Percentiles rank a stretch among this genome's conserved stretches.
Conservation (phyloP, 2,797 vertebrate species). For the Bovichtus diacanthus region DNA sequence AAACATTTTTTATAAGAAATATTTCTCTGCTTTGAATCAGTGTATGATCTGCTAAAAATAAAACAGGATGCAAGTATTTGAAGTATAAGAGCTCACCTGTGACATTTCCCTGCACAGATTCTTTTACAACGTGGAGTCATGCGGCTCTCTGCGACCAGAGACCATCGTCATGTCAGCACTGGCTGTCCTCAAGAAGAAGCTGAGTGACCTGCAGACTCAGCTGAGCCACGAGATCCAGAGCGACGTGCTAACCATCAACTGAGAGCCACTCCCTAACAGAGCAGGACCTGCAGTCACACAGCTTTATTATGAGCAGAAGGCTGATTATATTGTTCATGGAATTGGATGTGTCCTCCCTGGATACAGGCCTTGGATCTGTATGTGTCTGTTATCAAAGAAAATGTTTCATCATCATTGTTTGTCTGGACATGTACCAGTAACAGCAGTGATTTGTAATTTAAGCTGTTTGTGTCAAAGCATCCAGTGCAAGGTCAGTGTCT, state of each 20-base stretch:
- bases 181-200: slow-evolving; percentile 96
- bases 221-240: slow-evolving; percentile 98
- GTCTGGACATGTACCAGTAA: not conserved
- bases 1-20: not conserved
- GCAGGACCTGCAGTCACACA: not conserved
- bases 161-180: slow-evolving; percentile 96
- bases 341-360: not conserved
- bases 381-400: not conserved
- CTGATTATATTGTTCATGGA: not conserved
- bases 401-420: too few species aligned
- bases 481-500: not conserved
- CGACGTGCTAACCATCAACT: slow-evolving; percentile 98
- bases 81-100: not conserved
- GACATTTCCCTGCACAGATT: slow-evolving; percentile 83
- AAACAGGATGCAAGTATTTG: not conserved
- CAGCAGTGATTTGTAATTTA: not conserved
- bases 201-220: slow-evolving; percentile 97
- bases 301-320: not conserved
- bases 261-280: slow-evolving; percentile 14
- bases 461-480: not conserved
- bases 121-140: slow-evolving; percentile 97
- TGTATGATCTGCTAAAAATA: too few species aligned
- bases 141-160: slow-evolving; percentile 95
- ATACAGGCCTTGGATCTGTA: not conserved
- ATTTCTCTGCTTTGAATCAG: not conserved